Percentiles rank a stretch among this genome's conserved stretches.
These are phyloP conservation scores for Tipula unca DNA, from an alignment of 2,888 invertebrate genomes.

Conservation along the genomic window DNA sequence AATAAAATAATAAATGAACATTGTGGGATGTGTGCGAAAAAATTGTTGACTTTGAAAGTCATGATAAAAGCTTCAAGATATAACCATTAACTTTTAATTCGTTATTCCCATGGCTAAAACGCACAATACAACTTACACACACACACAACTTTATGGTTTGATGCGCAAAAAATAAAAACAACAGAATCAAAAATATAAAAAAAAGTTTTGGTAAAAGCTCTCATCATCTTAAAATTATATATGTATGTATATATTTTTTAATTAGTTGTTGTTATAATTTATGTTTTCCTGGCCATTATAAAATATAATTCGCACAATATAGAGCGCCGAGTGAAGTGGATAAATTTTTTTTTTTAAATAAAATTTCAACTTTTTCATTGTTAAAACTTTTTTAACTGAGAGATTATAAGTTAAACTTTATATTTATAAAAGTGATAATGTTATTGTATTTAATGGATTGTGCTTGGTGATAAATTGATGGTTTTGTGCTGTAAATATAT, in stretches of 20 bases:
- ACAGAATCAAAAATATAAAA: background rate
- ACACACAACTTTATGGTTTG: background rate
- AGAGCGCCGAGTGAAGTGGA: background rate
- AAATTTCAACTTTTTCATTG: background rate
- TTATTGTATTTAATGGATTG: background rate
- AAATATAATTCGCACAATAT: background rate
- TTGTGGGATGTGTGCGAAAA: background rate
- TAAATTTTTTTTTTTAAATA: background rate
- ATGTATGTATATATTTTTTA: background rate
- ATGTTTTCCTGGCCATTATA: background rate
- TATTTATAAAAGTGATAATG: background rate
- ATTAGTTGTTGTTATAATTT: background rate
- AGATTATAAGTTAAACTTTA: background rate
- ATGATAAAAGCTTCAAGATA: background rate
- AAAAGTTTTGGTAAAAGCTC: background rate
- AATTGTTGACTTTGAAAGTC: background rate
- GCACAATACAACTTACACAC: too few relatives aligned
- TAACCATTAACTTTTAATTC: background rate
- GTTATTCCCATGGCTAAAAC: background rate
- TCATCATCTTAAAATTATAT: background rate
- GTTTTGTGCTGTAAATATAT: background rate
- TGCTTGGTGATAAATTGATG: background rate
- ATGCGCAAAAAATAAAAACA: background rate
- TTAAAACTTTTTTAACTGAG: background rate
- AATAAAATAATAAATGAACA: too few relatives aligned